A percentile compares a stretch with the other conserved stretches of the same genome.
Evolutionary conservation across 2,888 invertebrate genomes (phyloP).

Genomic region (Abscondita cerata): DNA sequence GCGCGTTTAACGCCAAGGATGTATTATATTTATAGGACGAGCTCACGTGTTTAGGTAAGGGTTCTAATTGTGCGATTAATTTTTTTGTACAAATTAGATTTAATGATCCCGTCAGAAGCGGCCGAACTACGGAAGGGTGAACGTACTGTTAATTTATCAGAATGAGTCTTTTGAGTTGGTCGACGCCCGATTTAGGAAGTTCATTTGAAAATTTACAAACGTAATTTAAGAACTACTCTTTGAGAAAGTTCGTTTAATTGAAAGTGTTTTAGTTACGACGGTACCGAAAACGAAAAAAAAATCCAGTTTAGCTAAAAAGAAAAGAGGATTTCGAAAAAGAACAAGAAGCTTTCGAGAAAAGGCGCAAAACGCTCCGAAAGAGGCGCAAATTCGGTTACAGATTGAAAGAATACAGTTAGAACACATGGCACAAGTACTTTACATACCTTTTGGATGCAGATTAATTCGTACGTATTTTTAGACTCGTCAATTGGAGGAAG

Average conservation of each 20-base stretch:
- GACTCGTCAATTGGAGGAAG: conserved; percentile 58
- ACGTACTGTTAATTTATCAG: conserved; percentile 79
- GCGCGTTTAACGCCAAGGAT: conserved; percentile 80
- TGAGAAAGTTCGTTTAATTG: conserved; percentile 8
- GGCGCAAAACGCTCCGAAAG: conserved; percentile 66
- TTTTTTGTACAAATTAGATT: conserved; percentile 73
- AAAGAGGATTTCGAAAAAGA: conserved; percentile 68
- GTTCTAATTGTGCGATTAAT: not conserved
- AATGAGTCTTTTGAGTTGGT: conserved; percentile 81
- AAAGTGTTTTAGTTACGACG: conserved; percentile 41
- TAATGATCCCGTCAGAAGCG: conserved; percentile 88
- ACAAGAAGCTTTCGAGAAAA: conserved; percentile 63
- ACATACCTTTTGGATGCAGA: not conserved
- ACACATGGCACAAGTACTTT: conserved; percentile 67
- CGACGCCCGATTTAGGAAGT: conserved; percentile 80
- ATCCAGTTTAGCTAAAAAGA: conserved; percentile 65
- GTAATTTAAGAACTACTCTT: no score
- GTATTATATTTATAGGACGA: conserved; percentile 69
- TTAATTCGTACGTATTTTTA: conserved; percentile 26
- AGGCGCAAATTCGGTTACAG: conserved; percentile 75
- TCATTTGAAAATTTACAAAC: conserved; percentile 69
- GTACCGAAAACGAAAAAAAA: conserved; percentile 69
- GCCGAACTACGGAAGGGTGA: conserved; percentile 80
- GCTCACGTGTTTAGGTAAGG: conserved; percentile 63
- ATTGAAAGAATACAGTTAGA: conserved; percentile 71